A percentile compares a stretch with the other conserved stretches of the same genome.
phyloP scores from a whole-genome alignment of 2,797 vertebrate genomes.

The Oryzias sinensis region DNA sequence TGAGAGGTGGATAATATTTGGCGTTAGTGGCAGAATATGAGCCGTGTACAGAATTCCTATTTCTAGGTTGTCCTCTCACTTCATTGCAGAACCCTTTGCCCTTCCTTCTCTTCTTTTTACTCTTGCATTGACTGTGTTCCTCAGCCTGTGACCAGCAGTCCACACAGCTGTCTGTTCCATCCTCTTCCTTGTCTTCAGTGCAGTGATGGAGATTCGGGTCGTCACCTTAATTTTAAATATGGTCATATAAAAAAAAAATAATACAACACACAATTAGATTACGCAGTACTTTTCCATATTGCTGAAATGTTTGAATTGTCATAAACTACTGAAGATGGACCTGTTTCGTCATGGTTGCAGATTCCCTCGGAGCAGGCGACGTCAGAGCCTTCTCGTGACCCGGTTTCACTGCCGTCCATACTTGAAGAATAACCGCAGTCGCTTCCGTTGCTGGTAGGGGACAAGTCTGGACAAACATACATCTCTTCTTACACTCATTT shows the following conservation, averaged over 20 bases:
- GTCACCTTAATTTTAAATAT: constrained; percentile 73
- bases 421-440: constrained; percentile 97
- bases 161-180: constrained; percentile 86
- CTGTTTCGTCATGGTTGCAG: constrained; percentile 93
- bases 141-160: constrained; percentile 91
- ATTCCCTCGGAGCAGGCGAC: constrained; percentile 95
- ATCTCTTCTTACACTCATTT: too few relatives aligned
- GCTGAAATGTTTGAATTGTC: not conserved
- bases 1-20: constrained; percentile 25
- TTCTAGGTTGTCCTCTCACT: constrained; percentile 67
- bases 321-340: constrained; percentile 68
- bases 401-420: constrained; percentile 91
- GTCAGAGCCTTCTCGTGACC: constrained; percentile 92
- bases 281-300: not conserved
- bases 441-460: constrained; percentile 87
- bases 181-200: constrained; percentile 88
- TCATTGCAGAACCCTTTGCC: constrained; percentile 80
- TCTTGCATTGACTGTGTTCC: constrained; percentile 85
- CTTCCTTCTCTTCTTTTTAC: constrained; percentile 97
- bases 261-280: not conserved
- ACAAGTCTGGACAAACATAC: constrained; percentile 75
- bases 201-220: constrained; percentile 82
- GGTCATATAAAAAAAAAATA: not conserved
- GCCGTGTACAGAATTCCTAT: not conserved
- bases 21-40: not conserved